These are phyloP conservation scores for Poecilia latipinna DNA, from an alignment of 2,113 vertebrate genomes.

Conservation along the genomic window DNA sequence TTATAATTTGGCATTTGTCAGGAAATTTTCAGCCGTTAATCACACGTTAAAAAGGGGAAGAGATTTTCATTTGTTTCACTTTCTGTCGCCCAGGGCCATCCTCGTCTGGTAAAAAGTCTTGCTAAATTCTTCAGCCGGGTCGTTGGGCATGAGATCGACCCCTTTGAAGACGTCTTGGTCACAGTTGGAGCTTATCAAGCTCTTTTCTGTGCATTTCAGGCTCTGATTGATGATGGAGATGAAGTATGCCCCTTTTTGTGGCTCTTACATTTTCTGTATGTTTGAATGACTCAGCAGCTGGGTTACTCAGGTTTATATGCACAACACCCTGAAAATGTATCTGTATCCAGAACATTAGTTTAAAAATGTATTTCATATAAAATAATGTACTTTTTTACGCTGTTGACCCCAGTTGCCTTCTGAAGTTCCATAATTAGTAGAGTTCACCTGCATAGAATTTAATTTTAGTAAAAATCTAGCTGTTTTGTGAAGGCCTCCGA, in stretches of 20 bases:
- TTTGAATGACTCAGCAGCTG: neutral
- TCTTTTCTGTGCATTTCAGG: conserved; percentile 92
- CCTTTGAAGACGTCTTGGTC: conserved; percentile 87
- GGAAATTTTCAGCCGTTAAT: neutral
- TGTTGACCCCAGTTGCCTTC: too few relatives aligned
- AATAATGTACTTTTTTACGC: too few relatives aligned
- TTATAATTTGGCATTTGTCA: too few relatives aligned
- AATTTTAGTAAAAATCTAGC: too few relatives aligned
- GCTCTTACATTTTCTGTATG: neutral
- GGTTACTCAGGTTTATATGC: too few relatives aligned
- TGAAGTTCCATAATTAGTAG: too few relatives aligned
- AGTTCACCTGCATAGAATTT: too few relatives aligned
- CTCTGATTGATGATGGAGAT: conserved; percentile 89
- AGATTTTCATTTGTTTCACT: neutral
- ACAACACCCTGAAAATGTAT: neutral
- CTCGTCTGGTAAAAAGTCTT: conserved; percentile 85
- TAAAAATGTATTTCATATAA: too few relatives aligned
- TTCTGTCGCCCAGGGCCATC: conserved; percentile 86
- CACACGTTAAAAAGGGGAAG: neutral
- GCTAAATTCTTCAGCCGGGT: conserved; percentile 88
- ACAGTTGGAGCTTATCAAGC: conserved; percentile 93
- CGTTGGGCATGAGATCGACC: conserved; percentile 84
- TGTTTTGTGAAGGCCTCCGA: too few relatives aligned
- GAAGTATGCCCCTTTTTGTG: conserved; percentile 80
- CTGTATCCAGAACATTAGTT: neutral